phyloP scores from a whole-genome alignment of 2,888 invertebrate genomes.

The Adineta ricciae region DNA sequence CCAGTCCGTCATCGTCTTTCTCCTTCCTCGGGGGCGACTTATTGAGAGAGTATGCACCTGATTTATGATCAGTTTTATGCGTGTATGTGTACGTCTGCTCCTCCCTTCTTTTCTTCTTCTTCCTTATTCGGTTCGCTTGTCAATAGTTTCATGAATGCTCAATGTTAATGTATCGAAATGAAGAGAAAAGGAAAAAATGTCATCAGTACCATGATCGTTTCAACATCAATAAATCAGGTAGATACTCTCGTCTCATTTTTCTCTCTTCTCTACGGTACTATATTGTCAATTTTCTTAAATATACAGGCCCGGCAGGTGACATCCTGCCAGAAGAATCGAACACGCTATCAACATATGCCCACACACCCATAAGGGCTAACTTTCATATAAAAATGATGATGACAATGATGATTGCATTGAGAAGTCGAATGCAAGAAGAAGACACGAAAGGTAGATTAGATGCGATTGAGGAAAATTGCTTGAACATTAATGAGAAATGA shows the following conservation, averaged over 20 bases:
- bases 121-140: background rate
- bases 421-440: background rate
- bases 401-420: background rate
- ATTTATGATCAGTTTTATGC: conserved; percentile 1
- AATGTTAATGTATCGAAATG: background rate
- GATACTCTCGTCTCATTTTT: background rate
- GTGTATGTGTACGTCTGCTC: background rate
- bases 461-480: background rate
- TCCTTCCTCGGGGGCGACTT: conserved; percentile 3
- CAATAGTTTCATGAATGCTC: background rate
- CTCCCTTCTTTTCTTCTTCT: background rate
- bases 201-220: background rate
- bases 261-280: background rate
- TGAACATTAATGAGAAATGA: background rate
- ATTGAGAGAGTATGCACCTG: background rate
- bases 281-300: conserved; percentile 22
- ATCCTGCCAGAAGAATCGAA: background rate
- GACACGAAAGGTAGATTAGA: background rate
- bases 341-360: background rate
- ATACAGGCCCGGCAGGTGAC: background rate
- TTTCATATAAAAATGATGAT: background rate
- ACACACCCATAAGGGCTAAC: background rate
- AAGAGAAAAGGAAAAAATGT: background rate
- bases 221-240: conserved; percentile 19
- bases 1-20: background rate